phyloP scores from a whole-genome alignment of 2,113 vertebrate genomes.

The Bombycilla garrulus region DNA sequence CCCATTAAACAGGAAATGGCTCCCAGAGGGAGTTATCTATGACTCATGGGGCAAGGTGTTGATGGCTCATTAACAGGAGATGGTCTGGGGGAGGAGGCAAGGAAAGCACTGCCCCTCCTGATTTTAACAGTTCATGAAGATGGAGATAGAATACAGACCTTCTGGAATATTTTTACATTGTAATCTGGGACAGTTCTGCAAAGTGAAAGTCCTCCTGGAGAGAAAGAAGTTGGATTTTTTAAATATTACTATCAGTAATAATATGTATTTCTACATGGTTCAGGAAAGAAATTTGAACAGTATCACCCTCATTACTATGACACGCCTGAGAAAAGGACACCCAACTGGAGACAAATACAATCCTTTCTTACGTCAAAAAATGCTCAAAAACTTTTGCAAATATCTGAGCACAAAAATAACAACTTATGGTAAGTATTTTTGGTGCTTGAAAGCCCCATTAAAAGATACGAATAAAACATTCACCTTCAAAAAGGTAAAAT shows the following conservation, averaged over 20 bases:
- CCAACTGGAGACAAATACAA: background rate
- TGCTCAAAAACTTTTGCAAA: background rate
- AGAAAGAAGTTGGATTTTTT: background rate
- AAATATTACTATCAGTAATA: background rate
- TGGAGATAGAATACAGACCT: too few relatives aligned
- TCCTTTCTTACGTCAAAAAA: background rate
- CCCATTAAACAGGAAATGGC: too few relatives aligned
- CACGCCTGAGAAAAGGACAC: background rate
- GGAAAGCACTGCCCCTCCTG: too few relatives aligned
- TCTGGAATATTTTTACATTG: too few relatives aligned
- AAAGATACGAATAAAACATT: background rate
- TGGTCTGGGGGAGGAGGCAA: too few relatives aligned
- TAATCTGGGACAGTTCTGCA: too few relatives aligned
- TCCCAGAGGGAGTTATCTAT: too few relatives aligned
- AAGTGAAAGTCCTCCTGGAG: background rate
- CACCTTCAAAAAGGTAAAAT: background rate
- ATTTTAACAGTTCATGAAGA: too few relatives aligned
- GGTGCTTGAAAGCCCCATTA: background rate
- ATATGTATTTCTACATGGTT: background rate
- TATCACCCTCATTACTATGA: background rate
- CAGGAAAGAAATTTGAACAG: background rate
- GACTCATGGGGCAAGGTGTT: too few relatives aligned
- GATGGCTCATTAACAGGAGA: too few relatives aligned
- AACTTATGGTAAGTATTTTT: background rate
- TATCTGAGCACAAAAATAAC: background rate